Percentiles rank a stretch among this genome's conserved stretches.
Evolutionary conservation across 1,140 invertebrate genomes (phyloP).

Genomic region (Agrilus planipennis): DNA sequence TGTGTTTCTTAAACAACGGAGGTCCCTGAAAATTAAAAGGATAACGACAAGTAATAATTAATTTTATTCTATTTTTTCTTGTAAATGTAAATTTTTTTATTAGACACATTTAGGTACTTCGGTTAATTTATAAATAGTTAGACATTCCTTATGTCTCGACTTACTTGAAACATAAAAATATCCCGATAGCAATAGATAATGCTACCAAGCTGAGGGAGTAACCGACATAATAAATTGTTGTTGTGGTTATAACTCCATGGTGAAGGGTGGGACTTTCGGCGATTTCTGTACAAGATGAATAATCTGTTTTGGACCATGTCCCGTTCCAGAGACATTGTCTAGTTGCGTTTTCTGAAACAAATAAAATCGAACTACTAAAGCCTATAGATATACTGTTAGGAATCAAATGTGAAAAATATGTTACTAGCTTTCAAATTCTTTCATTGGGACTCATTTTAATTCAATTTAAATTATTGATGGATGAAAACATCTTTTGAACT

Average conservation of each 20-base stretch:
- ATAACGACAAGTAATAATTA: no score
- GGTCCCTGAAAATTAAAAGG: conserved; percentile 38
- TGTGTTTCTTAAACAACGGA: conserved; percentile 78
- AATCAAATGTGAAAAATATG: no score
- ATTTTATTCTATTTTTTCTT: no score
- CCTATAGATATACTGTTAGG: no score
- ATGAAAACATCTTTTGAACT: no score
- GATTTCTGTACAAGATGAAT: conserved; percentile 3
- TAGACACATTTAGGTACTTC: no score
- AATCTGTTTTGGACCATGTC: conserved; percentile 6
- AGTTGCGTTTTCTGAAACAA: conserved; percentile 9
- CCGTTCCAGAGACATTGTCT: conserved; percentile 9
- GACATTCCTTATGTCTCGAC: neutral
- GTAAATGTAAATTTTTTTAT: no score
- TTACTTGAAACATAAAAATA: conserved; percentile 11
- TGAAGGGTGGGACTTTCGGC: neutral
- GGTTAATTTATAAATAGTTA: no score
- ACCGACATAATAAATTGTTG: conserved; percentile 7
- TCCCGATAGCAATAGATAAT: conserved; percentile 5
- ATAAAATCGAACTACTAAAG: no score
- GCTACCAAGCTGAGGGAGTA: conserved; percentile 9
- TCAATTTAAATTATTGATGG: no score
- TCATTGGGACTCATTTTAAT: no score
- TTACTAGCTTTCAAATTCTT: no score
- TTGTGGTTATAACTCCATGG: conserved; percentile 1